Evolutionary conservation across 2,888 invertebrate species (phyloP), one percentile per base, ranked within the genome.

Genomic region (Perdita meconis): DNA sequence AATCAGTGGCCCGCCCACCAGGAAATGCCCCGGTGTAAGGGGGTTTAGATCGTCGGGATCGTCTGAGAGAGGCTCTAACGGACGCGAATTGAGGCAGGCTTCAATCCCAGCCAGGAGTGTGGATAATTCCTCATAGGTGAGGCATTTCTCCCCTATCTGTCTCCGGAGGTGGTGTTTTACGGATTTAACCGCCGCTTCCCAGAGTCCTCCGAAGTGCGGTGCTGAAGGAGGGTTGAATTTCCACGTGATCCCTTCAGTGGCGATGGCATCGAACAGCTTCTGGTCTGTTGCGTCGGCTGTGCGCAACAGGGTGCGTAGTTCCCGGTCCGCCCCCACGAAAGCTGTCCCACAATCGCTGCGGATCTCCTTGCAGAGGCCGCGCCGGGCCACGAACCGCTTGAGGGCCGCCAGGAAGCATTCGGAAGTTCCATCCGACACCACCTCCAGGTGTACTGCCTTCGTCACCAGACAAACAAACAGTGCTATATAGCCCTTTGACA

Each of bases 341-440:
- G 26, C 80, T 0, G 77, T 74, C 1, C 77, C 82, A 51, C 50
- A 22, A 34, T 77, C 79, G 42, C 3, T 77, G 10, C 12, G 22
- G 0, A 40, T 2, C n/a, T 12, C n/a, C 5, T 10, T 10, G 0
- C 24, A 24, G 0, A 87, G 22, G 0, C 80, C 80, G 0, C 75
- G 74, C 0, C 75, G 63, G 0, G 75, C 1, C 0, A 19, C 19
- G 26, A 80, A 82, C 1, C 75, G 74, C 0, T 42, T 26, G 16
- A 74, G 75, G 0, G 74, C 69, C 0, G 74, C 72, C 0, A 79
- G 24, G 19, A 82, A 82, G 0, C 75, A 69, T 0, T 10, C 55
- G 0, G 77, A 19, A 0, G 70, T 44, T n/a, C 56, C 67, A 16
- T 63, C 63, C 38, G 16, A 10, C 1, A 64, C 69, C 0, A 74